Evolutionary conservation across 2,888 invertebrate species (phyloP), one percentile per base, ranked within the genome.

Genomic region (Marronus borbonicus): DNA sequence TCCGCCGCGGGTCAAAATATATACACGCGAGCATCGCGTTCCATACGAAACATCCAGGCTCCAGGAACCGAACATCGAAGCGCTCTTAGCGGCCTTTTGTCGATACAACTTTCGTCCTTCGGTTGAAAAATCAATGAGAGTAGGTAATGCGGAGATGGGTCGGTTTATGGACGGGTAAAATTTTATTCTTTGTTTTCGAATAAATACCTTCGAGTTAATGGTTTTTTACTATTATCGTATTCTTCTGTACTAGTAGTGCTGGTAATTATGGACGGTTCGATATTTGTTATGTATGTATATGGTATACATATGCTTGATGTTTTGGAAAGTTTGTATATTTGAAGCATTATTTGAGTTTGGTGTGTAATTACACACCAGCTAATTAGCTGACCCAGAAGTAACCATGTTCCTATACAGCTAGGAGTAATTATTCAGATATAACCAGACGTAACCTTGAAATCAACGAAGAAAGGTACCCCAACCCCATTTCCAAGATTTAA

Each of bases 11-110:
- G 85, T 83, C 80, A 83, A 78, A 81, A 76, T 78, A 82, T 84
- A 85, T 83, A 85, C 86, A 86, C 85, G 86, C 86, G 86, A 86
- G 86, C 82, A 79, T 52, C 72, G 72, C 72, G 72, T 72, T 72
- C 72, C 72, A 39, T 72, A 72, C 72, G 72, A 58, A 72, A 72
- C 58, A 58, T 72, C 58, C 31, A 39, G 58, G 66, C 49, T 62
- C 66, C 44, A 44, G 49, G 17, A 66, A 20, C 39, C 39, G 39
- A 72, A 55, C 58, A 58, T 31, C 55, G 72, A 39, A 72, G 39
- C 58, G 72, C 72, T 68, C 50, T 50, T 68, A 68, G 50, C 50
- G 50, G 24, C 50, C 68, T 68, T 50, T 66, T 20, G 31, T 66
- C 66, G 64, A 31, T 39, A 64, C n/a, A 64, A 39, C 36, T 36